Percentiles rank a stretch among this genome's conserved stretches.
Conservation (phyloP, 2,888 invertebrate species). For the Willowsia nigromaculata region DNA sequence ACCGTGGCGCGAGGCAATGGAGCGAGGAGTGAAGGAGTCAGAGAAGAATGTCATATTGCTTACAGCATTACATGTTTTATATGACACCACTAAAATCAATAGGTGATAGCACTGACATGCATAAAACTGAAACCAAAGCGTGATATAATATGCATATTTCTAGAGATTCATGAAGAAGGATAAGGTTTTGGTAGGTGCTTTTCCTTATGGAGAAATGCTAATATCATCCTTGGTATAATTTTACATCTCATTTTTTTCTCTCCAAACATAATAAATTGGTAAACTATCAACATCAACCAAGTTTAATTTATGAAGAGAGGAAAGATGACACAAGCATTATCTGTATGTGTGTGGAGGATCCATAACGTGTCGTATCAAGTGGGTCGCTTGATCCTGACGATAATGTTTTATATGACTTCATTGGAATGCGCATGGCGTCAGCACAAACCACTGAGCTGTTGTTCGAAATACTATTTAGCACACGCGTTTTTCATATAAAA, state of each 20-base stretch:
- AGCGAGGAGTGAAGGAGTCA: conserved; percentile 10
- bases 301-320: neutral
- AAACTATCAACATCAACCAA: neutral
- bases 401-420: neutral
- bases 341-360: neutral
- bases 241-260: neutral
- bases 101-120: neutral
- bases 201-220: neutral
- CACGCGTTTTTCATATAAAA: neutral
- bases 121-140: neutral
- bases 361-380: conserved; percentile 3
- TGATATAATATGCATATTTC: neutral
- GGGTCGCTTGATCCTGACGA: conserved; percentile 4
- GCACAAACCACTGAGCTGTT: conserved; percentile 19
- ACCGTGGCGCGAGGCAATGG: neutral
- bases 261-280: neutral
- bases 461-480: neutral
- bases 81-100: neutral
- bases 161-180: neutral
- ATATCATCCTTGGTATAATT: neutral
- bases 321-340: neutral
- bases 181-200: neutral
- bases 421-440: conserved; percentile 21
- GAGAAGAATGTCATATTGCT: neutral
- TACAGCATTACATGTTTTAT: neutral